Base-by-base conservation (phyloP, 92 coral and sea anemone genomes). In the Epizoanthus scotinus region DNA sequence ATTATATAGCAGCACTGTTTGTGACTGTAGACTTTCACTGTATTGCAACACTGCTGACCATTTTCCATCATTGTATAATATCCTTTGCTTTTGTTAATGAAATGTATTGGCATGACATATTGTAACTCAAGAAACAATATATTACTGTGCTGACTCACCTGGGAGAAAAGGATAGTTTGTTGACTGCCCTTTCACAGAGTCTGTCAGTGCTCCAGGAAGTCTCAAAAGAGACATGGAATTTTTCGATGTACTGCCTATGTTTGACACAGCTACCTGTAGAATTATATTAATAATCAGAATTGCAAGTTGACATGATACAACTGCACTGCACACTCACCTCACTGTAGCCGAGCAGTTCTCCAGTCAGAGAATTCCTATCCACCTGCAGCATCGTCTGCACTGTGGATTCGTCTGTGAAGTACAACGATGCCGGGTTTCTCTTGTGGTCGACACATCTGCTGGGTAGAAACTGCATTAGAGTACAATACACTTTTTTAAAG, bases 101-200 rank as follows among this genome's bases (percentile, higher is more conserved):
- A 44, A 44, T 8, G 9, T 44, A 44, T 44, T 44, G 9, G 12
- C 12, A 10, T 10, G 52, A 47, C 14, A 15, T 47, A 47, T 3
- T 47, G 52, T 15, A 9, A 9, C 52, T 47, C 52, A 47, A 8
- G 52, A 0, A 7, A 47, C 52, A 47, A 9, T 12, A 47, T 15
- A 47, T 47, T 12, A 47, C 52, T 10, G 52, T 47, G 6, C 40
- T 2, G 40, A 12, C 73, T 54, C 54, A 93, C 99, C 99, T 81
- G 99, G 99, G 13, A 89, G 64, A 79, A 96, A 96, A 50, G 99
- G 99, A 63, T 91, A 89, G 78, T 94, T 93, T 19, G 93, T 92
- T 36, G 99, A 93, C 63, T 87, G 79, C 52, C 99, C 99, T 78
- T 87, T 91, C 1, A 93, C 90, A 27, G 97, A 88, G 28, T 93